These are phyloP conservation scores for Micronycteris hirsuta DNA, from an alignment of 2,113 vertebrate species.

Conservation along the genomic window DNA sequence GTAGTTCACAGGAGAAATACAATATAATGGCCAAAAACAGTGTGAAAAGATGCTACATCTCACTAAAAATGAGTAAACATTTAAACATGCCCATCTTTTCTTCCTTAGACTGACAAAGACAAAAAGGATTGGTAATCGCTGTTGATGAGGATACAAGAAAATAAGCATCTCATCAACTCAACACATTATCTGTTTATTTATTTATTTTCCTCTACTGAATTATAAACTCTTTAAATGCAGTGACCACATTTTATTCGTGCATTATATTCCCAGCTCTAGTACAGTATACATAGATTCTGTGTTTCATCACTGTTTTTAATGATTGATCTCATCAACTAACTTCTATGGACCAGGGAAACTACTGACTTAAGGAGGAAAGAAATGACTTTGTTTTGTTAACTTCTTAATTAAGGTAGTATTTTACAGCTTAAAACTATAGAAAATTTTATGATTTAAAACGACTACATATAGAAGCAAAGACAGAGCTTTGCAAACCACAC, in stretches of 20 bases:
- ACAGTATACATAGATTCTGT: not conserved
- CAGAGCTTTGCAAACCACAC: not conserved
- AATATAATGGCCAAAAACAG: not conserved
- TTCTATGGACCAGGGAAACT: not conserved
- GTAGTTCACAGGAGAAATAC: not conserved
- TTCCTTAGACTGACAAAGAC: not conserved
- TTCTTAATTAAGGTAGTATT: not conserved
- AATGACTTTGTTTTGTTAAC: not conserved
- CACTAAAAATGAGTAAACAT: not conserved
- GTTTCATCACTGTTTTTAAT: not conserved
- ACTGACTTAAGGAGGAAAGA: not conserved
- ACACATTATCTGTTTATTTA: not conserved
- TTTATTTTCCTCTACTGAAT: not conserved
- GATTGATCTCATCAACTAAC: not conserved
- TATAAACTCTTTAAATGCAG: not conserved
- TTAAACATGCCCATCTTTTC: not conserved
- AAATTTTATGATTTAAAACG: not conserved
- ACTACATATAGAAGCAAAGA: not conserved
- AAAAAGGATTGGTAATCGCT: not conserved
- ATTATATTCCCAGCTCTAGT: not conserved
- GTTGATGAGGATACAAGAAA: not conserved
- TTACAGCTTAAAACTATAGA: not conserved
- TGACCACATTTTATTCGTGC: not conserved
- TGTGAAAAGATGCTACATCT: not conserved
- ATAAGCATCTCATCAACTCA: not conserved